phyloP scores from a whole-genome alignment of 2,797 vertebrate species.

The Momotus momota region DNA sequence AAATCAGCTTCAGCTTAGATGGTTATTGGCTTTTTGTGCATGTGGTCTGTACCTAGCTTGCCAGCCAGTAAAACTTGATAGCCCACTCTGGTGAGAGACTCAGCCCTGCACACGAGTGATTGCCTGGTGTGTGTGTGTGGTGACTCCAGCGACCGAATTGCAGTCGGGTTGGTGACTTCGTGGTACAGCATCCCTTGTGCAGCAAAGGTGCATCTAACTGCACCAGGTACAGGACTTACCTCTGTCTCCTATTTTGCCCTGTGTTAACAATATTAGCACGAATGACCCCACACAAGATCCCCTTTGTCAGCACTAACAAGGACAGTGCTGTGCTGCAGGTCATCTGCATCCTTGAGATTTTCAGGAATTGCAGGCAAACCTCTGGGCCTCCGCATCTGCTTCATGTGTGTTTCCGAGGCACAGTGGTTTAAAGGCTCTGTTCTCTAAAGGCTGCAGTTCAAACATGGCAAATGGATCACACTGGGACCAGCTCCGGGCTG shows the following conservation, averaged over 20 bases:
- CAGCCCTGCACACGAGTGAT: fast-evolving
- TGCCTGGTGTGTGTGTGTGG: not conserved
- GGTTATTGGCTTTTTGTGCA: not conserved
- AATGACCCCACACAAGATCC: not conserved
- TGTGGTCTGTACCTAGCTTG: not conserved
- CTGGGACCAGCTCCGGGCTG: not conserved
- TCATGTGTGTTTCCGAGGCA: not conserved
- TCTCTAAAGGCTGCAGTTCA: not conserved
- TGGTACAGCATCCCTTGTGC: not conserved
- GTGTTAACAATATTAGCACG: not conserved
- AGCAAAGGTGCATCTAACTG: not conserved
- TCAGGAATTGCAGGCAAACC: not conserved
- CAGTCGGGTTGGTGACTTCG: not conserved
- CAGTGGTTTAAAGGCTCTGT: not conserved
- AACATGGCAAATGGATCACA: not conserved
- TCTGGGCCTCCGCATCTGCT: not conserved
- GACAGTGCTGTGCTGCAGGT: not conserved
- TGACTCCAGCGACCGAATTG: not conserved
- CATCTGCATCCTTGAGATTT: not conserved
- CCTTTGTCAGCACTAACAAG: not conserved
- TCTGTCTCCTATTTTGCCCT: not conserved
- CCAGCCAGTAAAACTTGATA: not conserved
- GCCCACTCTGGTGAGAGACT: not conserved
- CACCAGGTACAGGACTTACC: not conserved
- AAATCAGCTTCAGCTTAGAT: not conserved